Percentiles rank a stretch among this genome's conserved stretches.
phyloP scores from a whole-genome alignment of 2,113 vertebrate species.

The Sclerurus mexicanus region DNA sequence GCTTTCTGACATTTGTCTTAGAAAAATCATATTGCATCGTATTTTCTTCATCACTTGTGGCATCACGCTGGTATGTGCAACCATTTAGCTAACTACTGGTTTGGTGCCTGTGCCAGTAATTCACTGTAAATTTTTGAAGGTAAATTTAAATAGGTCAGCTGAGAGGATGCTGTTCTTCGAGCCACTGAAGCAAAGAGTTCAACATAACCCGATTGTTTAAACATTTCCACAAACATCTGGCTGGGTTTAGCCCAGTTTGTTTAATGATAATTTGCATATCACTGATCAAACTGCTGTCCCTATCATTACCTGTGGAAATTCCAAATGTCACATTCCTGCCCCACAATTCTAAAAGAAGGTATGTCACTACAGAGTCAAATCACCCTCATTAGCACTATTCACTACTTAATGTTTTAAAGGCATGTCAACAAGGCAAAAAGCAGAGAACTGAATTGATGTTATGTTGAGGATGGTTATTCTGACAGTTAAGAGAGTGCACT shows the following conservation, averaged over 20 bases:
- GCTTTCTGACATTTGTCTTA: background rate
- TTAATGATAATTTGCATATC: background rate
- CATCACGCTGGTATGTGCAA: background rate
- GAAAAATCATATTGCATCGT: background rate
- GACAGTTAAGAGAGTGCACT: background rate
- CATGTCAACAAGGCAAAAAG: background rate
- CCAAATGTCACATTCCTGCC: background rate
- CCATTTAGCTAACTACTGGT: background rate
- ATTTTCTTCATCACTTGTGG: background rate
- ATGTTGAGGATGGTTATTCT: background rate
- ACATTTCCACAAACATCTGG: background rate
- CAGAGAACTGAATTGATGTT: background rate
- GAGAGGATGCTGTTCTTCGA: background rate
- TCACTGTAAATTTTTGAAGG: background rate
- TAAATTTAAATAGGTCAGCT: background rate
- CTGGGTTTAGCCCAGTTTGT: background rate
- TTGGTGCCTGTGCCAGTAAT: background rate
- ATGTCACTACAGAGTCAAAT: background rate
- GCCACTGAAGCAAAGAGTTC: background rate
- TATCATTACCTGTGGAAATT: background rate
- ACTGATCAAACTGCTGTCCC: background rate
- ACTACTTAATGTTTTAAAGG: background rate
- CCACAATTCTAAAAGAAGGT: background rate
- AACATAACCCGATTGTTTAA: background rate
- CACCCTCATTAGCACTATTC: background rate